These are phyloP conservation scores for Leptobrachium leishanense DNA, from an alignment of 2,113 vertebrate genomes.

Conservation along the genomic window DNA sequence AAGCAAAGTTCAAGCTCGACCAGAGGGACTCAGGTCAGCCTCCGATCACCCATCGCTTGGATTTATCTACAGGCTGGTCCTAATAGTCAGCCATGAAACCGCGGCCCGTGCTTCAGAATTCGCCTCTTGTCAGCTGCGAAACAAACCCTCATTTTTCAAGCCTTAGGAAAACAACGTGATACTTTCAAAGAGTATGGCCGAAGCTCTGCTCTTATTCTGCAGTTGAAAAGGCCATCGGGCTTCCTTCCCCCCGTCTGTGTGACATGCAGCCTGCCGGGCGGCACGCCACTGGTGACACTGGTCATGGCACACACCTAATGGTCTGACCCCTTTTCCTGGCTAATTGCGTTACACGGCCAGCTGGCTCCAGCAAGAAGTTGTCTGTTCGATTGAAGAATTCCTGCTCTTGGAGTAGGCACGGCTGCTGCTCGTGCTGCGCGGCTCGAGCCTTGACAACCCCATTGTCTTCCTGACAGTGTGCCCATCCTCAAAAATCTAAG, in stretches of 20 bases:
- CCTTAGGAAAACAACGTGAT: conserved; percentile 53
- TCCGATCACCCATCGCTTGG: conserved; percentile 11
- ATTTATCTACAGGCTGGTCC: not conserved
- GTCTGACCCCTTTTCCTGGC: conserved; percentile 84
- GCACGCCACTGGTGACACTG: conserved; percentile 63
- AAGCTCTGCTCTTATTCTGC: conserved; percentile 38
- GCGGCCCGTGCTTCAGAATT: not conserved
- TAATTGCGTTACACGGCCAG: conserved; percentile 95
- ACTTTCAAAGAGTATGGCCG: conserved; percentile 21
- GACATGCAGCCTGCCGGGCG: conserved; percentile 63
- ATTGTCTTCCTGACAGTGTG: conserved; percentile 75
- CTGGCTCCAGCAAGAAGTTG: conserved; percentile 85
- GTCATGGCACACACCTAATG: conserved; percentile 74
- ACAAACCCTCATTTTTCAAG: conserved; percentile 51
- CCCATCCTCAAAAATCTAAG: conserved; percentile 83
- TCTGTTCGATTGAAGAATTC: conserved; percentile 93
- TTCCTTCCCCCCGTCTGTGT: conserved; percentile 27
- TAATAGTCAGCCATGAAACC: not conserved
- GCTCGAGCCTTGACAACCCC: conserved; percentile 74
- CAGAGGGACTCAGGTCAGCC: conserved; percentile 13
- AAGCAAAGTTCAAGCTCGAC: conserved; percentile 17
- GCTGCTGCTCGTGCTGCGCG: conserved; percentile 77
- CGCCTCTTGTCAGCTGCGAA: conserved; percentile 12
- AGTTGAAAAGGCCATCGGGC: conserved; percentile 54
- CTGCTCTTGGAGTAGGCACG: conserved; percentile 74